Percentiles rank a stretch among this genome's conserved stretches.
These are phyloP conservation scores for Muschampia plurimacula DNA, from an alignment of 2,888 invertebrate genomes.

Conservation along the genomic window DNA sequence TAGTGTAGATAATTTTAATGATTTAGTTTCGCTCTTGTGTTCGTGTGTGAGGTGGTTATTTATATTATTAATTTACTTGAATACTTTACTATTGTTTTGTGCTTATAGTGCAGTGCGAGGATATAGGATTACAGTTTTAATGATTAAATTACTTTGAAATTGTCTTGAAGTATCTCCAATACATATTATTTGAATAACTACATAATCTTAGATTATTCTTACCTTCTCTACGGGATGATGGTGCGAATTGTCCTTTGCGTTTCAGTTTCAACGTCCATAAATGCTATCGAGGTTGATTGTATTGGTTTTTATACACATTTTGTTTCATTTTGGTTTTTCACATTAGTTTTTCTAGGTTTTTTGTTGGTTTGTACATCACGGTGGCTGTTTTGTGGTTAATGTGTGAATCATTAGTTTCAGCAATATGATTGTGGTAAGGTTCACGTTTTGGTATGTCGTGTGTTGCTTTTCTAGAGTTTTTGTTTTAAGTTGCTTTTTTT, in stretches of 20 bases:
- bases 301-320: background rate
- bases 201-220: no score
- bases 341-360: background rate
- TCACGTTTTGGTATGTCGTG: background rate
- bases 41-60: no score
- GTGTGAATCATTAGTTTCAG: background rate
- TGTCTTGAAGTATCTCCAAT: no score
- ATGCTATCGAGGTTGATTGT: background rate
- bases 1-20: no score
- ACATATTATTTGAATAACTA: no score
- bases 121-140: no score
- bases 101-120: no score
- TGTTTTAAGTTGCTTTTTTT: background rate
- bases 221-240: background rate
- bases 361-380: background rate
- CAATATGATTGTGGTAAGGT: background rate
- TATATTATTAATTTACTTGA: no score
- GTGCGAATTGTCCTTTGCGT: background rate
- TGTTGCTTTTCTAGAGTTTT: background rate
- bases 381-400: background rate
- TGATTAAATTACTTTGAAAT: no score
- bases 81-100: no score
- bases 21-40: no score
- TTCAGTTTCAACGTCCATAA: background rate
- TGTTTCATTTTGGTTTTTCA: background rate